These are phyloP conservation scores for Brachionus rotundiformis DNA, from an alignment of 1,140 invertebrate genomes.

Conservation along the genomic window DNA sequence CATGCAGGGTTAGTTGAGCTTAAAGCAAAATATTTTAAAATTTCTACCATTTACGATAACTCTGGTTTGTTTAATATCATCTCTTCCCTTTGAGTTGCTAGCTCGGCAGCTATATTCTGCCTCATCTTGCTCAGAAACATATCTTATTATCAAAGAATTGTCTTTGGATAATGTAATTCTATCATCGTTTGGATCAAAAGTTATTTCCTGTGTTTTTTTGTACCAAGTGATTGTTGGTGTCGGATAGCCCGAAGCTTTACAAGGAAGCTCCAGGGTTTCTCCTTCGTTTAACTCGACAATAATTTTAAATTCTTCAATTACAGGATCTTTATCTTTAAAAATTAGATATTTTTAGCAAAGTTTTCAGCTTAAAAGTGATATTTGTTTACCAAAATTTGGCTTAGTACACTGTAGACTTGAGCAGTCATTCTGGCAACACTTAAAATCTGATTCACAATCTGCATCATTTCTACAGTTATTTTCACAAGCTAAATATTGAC, in stretches of 20 bases:
- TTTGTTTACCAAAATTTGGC: not conserved
- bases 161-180: not conserved
- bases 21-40: not conserved
- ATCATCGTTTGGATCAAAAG: not conserved
- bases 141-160: slow-evolving; percentile 37
- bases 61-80: slow-evolving; percentile 30
- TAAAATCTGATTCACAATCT: not conserved
- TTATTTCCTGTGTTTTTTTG: slow-evolving; percentile 52
- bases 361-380: not conserved
- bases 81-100: slow-evolving; percentile 12
- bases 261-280: slow-evolving; percentile 54
- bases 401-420: slow-evolving; percentile 16
- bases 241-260: slow-evolving; percentile 55
- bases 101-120: slow-evolving; percentile 35
- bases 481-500: not conserved
- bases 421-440: slow-evolving; percentile 15
- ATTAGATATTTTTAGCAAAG: not conserved
- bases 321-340: not conserved
- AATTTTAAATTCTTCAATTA: slow-evolving; percentile 47
- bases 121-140: slow-evolving; percentile 17
- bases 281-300: slow-evolving; percentile 54
- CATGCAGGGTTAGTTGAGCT: slow-evolving; percentile 41
- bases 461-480: not conserved
- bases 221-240: slow-evolving; percentile 55
- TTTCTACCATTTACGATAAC: slow-evolving; percentile 35